These are phyloP conservation scores for Didymodactylos carnosus DNA, from an alignment of 2,888 invertebrate species.

Conservation along the genomic window DNA sequence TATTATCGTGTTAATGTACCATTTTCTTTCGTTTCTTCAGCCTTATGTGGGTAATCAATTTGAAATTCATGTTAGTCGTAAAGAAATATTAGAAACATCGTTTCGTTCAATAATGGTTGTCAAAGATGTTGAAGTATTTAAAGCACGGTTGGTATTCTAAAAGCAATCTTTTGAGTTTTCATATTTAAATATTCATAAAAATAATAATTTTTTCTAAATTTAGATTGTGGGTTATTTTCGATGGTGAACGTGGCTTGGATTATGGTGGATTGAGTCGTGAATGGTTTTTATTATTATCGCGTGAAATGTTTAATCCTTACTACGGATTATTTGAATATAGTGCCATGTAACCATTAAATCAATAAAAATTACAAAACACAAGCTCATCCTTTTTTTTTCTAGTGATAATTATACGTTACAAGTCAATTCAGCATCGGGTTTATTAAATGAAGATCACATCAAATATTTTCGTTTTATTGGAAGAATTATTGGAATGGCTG, in stretches of 20 bases:
- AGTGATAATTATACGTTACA: slow-evolving; percentile 93
- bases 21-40: no score
- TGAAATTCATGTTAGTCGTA: neutral
- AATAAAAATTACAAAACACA: neutral
- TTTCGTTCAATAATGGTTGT: neutral
- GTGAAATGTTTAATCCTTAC: slow-evolving; percentile 99
- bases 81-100: neutral
- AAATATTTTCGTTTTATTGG: slow-evolving; percentile 97
- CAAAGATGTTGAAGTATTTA: neutral
- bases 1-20: no score
- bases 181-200: no score
- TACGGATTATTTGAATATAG: slow-evolving; percentile 98
- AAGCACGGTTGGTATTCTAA: slow-evolving; percentile 36
- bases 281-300: slow-evolving; percentile 93
- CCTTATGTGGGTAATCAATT: neutral
- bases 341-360: slow-evolving; percentile 54
- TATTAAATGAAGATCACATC: slow-evolving; percentile 90
- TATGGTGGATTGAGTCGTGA: slow-evolving; percentile 89
- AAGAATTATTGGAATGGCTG: slow-evolving; percentile 91
- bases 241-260: slow-evolving; percentile 71
- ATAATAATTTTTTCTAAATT: no score
- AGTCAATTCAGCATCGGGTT: slow-evolving; percentile 89
- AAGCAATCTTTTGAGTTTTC: no score
- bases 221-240: slow-evolving; percentile 97
- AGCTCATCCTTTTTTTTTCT: slow-evolving; percentile 19